phyloP scores from a whole-genome alignment of 2,888 invertebrate genomes.

The Dendrolimus houi region DNA sequence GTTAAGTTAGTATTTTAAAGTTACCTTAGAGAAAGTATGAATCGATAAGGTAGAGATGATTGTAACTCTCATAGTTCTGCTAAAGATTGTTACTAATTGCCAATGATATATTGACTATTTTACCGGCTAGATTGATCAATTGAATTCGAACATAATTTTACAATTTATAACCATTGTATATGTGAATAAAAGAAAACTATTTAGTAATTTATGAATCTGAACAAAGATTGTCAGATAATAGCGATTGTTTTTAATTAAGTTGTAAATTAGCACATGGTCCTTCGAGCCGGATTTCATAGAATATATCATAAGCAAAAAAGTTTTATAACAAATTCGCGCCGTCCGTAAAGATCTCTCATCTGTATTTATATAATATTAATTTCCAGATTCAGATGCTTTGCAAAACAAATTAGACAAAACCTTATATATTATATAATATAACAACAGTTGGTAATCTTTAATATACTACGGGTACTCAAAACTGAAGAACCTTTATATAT shows the following conservation, averaged over 20 bases:
- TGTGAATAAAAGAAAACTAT: no score
- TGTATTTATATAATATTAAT: constrained; percentile 12
- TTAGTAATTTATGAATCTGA: no score
- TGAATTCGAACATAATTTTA: no score
- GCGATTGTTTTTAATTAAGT: background rate
- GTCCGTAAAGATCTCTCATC: constrained; percentile 43
- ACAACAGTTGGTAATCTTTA: background rate
- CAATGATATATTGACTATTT: constrained; percentile 18
- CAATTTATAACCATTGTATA: no score
- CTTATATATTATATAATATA: background rate
- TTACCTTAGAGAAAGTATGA: constrained; percentile 39
- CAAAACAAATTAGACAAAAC: constrained; percentile 1
- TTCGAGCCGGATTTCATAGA: background rate
- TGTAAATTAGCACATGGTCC: constrained; percentile 6
- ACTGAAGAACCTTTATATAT: background rate
- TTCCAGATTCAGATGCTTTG: constrained; percentile 3
- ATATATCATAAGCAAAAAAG: constrained; percentile 12
- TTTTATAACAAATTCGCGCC: constrained; percentile 38
- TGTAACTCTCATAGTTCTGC: constrained; percentile 42
- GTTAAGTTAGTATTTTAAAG: constrained; percentile 47
- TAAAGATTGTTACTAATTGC: constrained; percentile 31
- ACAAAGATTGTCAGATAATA: no score
- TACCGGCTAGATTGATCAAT: no score
- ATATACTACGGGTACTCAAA: background rate
- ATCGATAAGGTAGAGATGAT: constrained; percentile 38